Evolutionary conservation across 2,888 invertebrate genomes (phyloP), one percentile per base, ranked within the genome.

Genomic region (Plebejus melissa): DNA sequence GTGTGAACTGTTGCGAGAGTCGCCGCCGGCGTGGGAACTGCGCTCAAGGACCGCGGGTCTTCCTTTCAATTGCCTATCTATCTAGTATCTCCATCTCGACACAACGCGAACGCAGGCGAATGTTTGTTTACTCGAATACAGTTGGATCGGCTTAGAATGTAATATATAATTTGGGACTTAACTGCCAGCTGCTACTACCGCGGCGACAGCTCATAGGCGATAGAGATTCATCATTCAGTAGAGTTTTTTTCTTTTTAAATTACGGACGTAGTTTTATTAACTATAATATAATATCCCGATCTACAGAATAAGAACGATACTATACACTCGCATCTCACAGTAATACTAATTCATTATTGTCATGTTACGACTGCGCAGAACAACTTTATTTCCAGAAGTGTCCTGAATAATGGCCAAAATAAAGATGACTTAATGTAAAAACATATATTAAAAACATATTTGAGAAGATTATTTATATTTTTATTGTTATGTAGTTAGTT

Each of bases 1-100:
- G 54, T 54, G 16, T 54, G 7, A 22, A 58, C 22, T 58, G 7
- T 58, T 58, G 58, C 22, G 22, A 22, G n/a, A 58, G 9, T 16
- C 69, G 38, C 11, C 69, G 69, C 16, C 65, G 69, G 38, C 69
- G 69, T 69, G 69, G 69, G 69, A 69, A 69, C 69, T n/a, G 69
- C 69, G 16, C 69, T 69, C 69, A 69, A 69, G 69, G 69, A 69
- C 69, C 38, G 38, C 13, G 13, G 36, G 1, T 69, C 69, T 69
- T 69, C 38, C 69, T 38, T 69, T 69, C 69, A 69, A 38, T 69
- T 60, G 11, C 60, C 60, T 60, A 60, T 60, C 60, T 60, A 13
- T 58, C 58, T 58, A 22, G n/a, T 22, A 22, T 58, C 58, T 58
- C 22, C 7, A 22, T 60, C 46, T 46, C 11, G 13, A 16, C 5